These are phyloP conservation scores for Volucella bombylans DNA, from an alignment of 2,888 invertebrate genomes.

Conservation along the genomic window DNA sequence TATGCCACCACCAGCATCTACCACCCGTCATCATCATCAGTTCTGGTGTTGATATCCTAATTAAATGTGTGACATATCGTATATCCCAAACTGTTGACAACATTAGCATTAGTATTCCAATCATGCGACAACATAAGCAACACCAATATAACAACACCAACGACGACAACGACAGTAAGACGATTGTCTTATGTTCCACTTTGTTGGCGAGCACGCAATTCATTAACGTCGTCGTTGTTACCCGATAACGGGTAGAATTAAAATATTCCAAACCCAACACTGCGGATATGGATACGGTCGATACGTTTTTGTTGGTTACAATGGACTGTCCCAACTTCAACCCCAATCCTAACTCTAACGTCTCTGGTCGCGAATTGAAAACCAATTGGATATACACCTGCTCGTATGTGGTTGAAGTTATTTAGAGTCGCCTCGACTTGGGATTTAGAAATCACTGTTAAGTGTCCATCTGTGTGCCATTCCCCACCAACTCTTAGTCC, in stretches of 20 bases:
- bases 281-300: conserved; percentile 3
- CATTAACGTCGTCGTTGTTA: conserved; percentile 27
- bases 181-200: conserved; percentile 36
- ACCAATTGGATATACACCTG: conserved; percentile 32
- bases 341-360: neutral
- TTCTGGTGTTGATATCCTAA: no score
- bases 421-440: conserved; percentile 53
- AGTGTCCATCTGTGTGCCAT: conserved; percentile 1
- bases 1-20: no score
- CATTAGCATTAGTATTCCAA: conserved; percentile 15
- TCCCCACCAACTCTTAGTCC: conserved; percentile 17
- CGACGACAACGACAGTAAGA: conserved; percentile 15
- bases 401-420: neutral
- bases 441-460: conserved; percentile 36
- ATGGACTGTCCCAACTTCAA: neutral
- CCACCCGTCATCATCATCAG: no score
- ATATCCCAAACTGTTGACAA: conserved; percentile 10
- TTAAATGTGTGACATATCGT: no score
- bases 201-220: conserved; percentile 49
- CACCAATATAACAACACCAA: neutral
- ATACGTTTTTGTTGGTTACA: conserved; percentile 16
- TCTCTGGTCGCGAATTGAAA: conserved; percentile 22
- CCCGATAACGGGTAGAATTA: conserved; percentile 38
- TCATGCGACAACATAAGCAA: conserved; percentile 26
- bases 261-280: conserved; percentile 12